Percentiles rank a stretch among this genome's conserved stretches.
Conservation (phyloP, 1,140 invertebrate genomes). For the Macrosteles quadrilineatus region DNA sequence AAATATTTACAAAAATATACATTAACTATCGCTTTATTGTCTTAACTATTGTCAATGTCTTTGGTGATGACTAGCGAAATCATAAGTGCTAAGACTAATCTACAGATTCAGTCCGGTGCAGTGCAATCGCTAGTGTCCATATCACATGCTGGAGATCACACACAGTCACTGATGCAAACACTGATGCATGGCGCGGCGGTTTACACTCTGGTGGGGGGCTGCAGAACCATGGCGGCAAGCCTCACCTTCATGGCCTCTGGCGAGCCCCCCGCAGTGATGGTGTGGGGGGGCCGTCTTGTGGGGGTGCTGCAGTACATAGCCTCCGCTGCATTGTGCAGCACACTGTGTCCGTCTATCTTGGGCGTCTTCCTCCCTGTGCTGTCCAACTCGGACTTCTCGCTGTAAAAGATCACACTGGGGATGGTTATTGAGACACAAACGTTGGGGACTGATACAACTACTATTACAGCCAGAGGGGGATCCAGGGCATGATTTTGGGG, state of each 20-base stretch:
- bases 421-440: not conserved
- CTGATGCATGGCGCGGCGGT: constrained; percentile 40
- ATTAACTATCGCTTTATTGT: not conserved
- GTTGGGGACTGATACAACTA: too few relatives aligned
- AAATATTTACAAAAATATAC: too few relatives aligned
- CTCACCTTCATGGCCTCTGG: constrained; percentile 77
- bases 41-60: not conserved
- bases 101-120: not conserved
- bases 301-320: constrained; percentile 57
- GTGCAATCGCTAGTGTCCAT: not conserved
- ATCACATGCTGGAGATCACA: not conserved
- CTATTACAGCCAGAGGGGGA: too few relatives aligned
- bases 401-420: constrained; percentile 45
- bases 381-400: constrained; percentile 58
- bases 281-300: constrained; percentile 37
- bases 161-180: not conserved
- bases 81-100: constrained; percentile 3
- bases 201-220: constrained; percentile 78
- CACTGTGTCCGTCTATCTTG: constrained; percentile 31
- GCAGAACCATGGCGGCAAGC: constrained; percentile 73
- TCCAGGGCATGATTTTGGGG: too few relatives aligned
- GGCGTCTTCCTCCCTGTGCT: constrained; percentile 45
- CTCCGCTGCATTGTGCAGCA: constrained; percentile 53
- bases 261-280: constrained; percentile 50
- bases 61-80: constrained; percentile 17